A percentile compares a stretch with the other conserved stretches of the same genome.
phyloP scores from a whole-genome alignment of 2,797 vertebrate species.

The Pitangus sulphuratus region DNA sequence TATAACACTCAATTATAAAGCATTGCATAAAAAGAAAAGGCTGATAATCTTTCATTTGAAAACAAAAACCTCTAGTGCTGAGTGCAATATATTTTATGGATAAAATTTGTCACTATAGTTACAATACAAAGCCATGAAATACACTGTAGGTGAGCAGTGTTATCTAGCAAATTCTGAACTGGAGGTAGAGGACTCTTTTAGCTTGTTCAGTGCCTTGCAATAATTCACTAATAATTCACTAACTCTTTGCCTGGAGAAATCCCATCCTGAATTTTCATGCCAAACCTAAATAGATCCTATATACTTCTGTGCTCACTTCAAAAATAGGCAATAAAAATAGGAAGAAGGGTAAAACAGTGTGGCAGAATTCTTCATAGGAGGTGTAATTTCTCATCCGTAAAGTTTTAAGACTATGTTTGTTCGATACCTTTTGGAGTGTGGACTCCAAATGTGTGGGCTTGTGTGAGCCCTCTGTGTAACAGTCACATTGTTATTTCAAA shows the following conservation, averaged over 20 bases:
- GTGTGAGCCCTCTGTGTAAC: not conserved
- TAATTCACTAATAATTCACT: not conserved
- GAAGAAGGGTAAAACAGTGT: not conserved
- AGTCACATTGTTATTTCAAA: not conserved
- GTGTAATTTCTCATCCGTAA: not conserved
- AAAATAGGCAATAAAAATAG: not conserved
- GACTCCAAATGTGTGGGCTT: not conserved
- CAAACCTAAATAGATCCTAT: not conserved
- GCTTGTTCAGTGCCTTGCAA: not conserved
- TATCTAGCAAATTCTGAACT: not conserved
- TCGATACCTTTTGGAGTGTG: not conserved
- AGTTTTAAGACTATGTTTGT: not conserved
- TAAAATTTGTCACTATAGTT: slow-evolving; percentile 12
- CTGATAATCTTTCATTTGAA: slow-evolving; percentile 24
- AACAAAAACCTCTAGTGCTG: not conserved
- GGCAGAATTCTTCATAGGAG: not conserved
- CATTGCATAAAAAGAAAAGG: slow-evolving; percentile 7
- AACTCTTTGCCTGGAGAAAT: not conserved
- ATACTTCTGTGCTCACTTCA: not conserved
- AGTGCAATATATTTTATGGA: not conserved
- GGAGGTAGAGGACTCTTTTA: not conserved
- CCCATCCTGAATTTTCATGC: not conserved
- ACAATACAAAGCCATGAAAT: not conserved
- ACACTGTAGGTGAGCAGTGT: not conserved
- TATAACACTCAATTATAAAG: slow-evolving; percentile 22